phyloP scores from a whole-genome alignment of 2,113 vertebrate species.

The Pelecanoides urinatrix region DNA sequence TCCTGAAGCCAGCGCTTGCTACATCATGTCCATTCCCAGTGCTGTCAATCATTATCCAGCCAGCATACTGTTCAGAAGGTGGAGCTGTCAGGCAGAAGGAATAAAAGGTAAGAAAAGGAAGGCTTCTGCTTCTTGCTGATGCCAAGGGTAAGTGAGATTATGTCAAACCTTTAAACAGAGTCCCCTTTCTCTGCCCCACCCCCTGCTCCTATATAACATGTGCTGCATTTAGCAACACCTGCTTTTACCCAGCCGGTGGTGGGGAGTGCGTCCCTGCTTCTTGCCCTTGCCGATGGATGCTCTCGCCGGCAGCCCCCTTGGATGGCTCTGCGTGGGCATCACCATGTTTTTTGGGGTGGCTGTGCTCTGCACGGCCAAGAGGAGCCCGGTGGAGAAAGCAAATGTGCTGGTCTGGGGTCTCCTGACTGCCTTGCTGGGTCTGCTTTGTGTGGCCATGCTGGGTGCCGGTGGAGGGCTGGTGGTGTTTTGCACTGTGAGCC shows the following conservation, averaged over 20 bases:
- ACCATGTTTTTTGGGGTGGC: not conserved
- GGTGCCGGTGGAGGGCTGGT: constrained; percentile 30
- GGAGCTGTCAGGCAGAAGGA: constrained; percentile 40
- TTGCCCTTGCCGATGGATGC: constrained; percentile 10
- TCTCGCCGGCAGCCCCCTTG: not conserved
- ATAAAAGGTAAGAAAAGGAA: constrained; percentile 20
- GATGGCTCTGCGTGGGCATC: constrained; percentile 22
- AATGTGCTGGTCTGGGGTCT: not conserved
- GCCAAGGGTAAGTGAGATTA: constrained; percentile 27
- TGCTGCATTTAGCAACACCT: constrained; percentile 10
- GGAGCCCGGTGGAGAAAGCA: not conserved
- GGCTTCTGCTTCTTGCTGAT: constrained; percentile 31
- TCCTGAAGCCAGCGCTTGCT: not conserved
- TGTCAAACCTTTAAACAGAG: constrained; percentile 22
- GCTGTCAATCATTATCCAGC: constrained; percentile 71
- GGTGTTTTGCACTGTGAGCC: not conserved
- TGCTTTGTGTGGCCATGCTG: not conserved
- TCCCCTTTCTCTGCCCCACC: constrained; percentile 45
- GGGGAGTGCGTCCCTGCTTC: not conserved
- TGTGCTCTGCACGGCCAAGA: not conserved
- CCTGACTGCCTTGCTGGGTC: constrained; percentile 9
- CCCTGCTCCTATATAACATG: constrained; percentile 59
- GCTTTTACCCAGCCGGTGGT: not conserved
- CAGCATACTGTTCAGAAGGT: constrained; percentile 52
- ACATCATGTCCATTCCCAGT: not conserved